A percentile compares a stretch with the other conserved stretches of the same genome.
Conservation (phyloP, 2,113 vertebrate genomes). For the Trematomus loennbergii region DNA sequence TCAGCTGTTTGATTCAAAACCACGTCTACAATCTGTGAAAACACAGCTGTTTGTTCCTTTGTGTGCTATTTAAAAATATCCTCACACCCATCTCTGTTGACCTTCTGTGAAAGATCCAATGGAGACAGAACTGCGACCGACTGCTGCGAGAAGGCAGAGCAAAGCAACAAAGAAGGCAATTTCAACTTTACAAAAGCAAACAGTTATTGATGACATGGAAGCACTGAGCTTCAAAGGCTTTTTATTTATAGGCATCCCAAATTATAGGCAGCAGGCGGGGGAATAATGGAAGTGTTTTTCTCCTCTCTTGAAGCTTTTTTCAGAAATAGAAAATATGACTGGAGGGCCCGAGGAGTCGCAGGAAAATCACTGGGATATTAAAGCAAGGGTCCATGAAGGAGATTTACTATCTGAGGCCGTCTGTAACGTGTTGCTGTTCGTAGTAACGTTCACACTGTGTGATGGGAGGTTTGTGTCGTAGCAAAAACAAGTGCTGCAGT, state of each 20-base stretch:
- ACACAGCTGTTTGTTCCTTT: slow-evolving; percentile 29
- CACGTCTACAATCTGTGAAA: slow-evolving; percentile 2
- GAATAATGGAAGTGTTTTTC: slow-evolving; percentile 26
- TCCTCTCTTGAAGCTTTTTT: slow-evolving; percentile 34
- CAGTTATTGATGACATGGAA: slow-evolving; percentile 62
- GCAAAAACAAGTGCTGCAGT: neutral
- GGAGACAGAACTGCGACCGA: slow-evolving; percentile 30
- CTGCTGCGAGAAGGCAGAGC: neutral
- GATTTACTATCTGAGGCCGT: slow-evolving; percentile 29
- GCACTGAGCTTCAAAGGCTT: slow-evolving; percentile 50
- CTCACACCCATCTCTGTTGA: slow-evolving; percentile 21
- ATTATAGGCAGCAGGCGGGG: slow-evolving; percentile 39
- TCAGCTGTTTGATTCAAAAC: slow-evolving; percentile 24
- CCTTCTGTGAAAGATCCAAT: slow-evolving; percentile 34
- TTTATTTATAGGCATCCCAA: slow-evolving; percentile 62
- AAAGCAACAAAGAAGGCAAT: slow-evolving; percentile 50
- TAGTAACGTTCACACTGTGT: neutral
- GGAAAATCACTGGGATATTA: slow-evolving; percentile 24
- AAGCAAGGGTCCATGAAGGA: slow-evolving; percentile 25
- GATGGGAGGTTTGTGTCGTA: slow-evolving; percentile 22
- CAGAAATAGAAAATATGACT: slow-evolving; percentile 52
- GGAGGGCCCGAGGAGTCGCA: slow-evolving; percentile 7
- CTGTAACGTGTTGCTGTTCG: slow-evolving; percentile 9
- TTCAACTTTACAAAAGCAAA: slow-evolving; percentile 61
- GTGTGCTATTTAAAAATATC: slow-evolving; percentile 49